These are phyloP conservation scores for Orestias chungarensis DNA, from an alignment of 2,797 vertebrate genomes.

Conservation along the genomic window DNA sequence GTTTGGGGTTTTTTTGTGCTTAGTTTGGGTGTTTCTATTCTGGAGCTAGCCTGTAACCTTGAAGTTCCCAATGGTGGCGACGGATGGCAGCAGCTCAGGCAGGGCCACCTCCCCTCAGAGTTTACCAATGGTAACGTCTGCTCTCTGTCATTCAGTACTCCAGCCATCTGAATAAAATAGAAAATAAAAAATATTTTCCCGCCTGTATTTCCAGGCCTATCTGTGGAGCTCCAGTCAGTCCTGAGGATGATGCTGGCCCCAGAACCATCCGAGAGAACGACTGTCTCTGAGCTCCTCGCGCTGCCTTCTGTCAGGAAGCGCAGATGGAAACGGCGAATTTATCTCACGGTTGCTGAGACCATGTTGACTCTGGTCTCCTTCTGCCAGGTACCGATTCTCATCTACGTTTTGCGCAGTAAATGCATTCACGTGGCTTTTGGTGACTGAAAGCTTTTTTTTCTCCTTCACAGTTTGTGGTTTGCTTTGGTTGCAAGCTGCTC, in stretches of 20 bases:
- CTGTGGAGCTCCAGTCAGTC: constrained; percentile 83
- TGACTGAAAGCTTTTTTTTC: background rate
- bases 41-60: constrained; percentile 90
- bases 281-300: constrained; percentile 79
- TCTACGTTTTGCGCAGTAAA: background rate
- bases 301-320: constrained; percentile 73
- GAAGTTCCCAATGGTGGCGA: constrained; percentile 90
- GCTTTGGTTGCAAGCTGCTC: constrained; percentile 66
- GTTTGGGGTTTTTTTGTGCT: constrained; percentile 5
- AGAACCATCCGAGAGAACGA: constrained; percentile 80
- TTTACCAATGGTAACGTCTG: constrained; percentile 80
- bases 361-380: constrained; percentile 61
- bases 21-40: constrained; percentile 89
- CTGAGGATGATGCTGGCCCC: constrained; percentile 86
- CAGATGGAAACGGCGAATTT: constrained; percentile 72
- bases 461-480: constrained; percentile 63
- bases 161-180: background rate
- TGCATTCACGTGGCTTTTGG: background rate
- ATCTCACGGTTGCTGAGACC: constrained; percentile 67
- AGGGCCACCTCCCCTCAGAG: constrained; percentile 84
- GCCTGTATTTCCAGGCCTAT: constrained; percentile 71
- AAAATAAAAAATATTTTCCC: background rate
- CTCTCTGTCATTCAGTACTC: background rate
- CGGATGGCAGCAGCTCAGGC: constrained; percentile 89
- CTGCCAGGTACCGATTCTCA: constrained; percentile 67